These are phyloP conservation scores for Pseudonaja textilis DNA, from an alignment of 2,113 vertebrate species.

Conservation along the genomic window DNA sequence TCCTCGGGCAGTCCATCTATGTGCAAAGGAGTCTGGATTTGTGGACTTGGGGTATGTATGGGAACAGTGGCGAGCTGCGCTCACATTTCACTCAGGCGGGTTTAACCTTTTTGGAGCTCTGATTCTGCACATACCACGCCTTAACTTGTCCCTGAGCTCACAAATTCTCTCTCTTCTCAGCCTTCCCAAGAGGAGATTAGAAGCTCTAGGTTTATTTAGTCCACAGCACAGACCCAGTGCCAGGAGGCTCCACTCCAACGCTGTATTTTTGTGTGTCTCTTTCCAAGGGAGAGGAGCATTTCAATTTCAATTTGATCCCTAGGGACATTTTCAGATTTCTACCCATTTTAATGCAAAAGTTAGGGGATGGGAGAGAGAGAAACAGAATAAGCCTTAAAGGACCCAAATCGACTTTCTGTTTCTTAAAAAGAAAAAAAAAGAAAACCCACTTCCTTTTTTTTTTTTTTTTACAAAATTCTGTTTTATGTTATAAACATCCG, in stretches of 20 bases:
- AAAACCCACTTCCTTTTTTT: not conserved
- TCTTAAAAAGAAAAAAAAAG: not conserved
- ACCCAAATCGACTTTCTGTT: not conserved
- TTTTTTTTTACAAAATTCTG: not conserved
- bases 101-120: slow-evolving; percentile 68
- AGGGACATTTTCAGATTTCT: not conserved
- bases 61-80: slow-evolving; percentile 34
- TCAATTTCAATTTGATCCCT: too few relatives aligned
- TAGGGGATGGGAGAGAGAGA: too few relatives aligned
- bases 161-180: not conserved
- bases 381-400: not conserved
- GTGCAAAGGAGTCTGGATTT: slow-evolving; percentile 53
- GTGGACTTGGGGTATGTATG: not conserved
- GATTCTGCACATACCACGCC: slow-evolving; percentile 66
- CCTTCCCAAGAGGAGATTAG: slow-evolving; percentile 1
- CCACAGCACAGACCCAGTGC: not conserved
- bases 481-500: not conserved
- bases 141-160: not conserved
- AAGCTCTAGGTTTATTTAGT: not conserved
- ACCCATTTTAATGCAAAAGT: not conserved
- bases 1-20: slow-evolving; percentile 61
- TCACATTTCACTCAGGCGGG: slow-evolving; percentile 65
- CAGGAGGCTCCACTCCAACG: not conserved
- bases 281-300: not conserved
- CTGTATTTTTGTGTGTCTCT: not conserved